Evolutionary conservation across 2,113 vertebrate genomes (phyloP), one percentile per base, ranked within the genome.

Genomic region (Urocitellus parryii): DNA sequence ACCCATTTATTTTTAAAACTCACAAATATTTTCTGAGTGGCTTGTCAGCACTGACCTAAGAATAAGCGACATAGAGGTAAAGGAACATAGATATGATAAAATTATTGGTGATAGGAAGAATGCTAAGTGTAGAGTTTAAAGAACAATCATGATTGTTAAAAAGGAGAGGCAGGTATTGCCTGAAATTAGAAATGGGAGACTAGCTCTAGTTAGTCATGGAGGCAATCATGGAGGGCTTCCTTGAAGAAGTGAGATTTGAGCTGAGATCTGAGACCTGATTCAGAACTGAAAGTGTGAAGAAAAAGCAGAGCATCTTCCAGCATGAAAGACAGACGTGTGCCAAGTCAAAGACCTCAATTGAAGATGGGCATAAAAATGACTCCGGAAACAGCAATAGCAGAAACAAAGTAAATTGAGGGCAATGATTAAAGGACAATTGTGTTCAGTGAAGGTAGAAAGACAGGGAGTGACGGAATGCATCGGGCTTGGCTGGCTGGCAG

Each of bases 401-500:
- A 58, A 63, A 37, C 22, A 8, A 42, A 53, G 4, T 25, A 42
- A 70, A 17, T 25, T 22, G 18, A 20, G 24, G 29, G 4, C 17
- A 61, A 14, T 8, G 56, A 37, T 4, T 11, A 11, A 80, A 79
- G 25, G 51, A 3, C 6, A 48, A 20, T 17, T 77, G 24, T 68
- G 3, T 85, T 25, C 18, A 29, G 1, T 29, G 12, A 81, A 34
- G 9, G 29, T 32, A 68, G 13, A 58, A 70, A 88, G 29, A 27
- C 0, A 58, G 4, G 12, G 4, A 45, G 9, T 14, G 42, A 9
- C 1, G 53, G 70, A 68, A 58, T 56, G 2, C 1, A 4, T 12
- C 68, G 27, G 6, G 0, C 5, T 10, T 53, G 8, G 0, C 20
- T 53, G 8, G 0, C 20, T 34, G n/a, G 53, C 2, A 34, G 8